phyloP scores from a whole-genome alignment of 2,797 vertebrate genomes.

The Philypnodon macrostomus region DNA sequence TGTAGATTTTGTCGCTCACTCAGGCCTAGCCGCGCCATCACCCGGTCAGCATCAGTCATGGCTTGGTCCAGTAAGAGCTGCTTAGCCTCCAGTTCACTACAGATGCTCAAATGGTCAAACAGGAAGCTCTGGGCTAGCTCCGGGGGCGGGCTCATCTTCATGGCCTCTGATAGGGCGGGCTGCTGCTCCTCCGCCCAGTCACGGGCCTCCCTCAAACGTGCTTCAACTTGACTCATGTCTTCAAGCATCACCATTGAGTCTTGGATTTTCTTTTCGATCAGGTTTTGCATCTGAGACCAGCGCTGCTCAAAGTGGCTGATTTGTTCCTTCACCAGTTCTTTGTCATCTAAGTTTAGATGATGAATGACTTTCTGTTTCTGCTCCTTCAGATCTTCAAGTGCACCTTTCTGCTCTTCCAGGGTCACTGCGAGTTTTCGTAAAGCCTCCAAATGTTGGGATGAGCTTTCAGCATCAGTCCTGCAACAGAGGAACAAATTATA shows the following conservation, averaged over 20 bases:
- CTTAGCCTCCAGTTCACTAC: slow-evolving; percentile 92
- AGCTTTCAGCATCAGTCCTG: slow-evolving; percentile 94
- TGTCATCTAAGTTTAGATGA: slow-evolving; percentile 90
- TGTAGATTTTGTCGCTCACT: slow-evolving; percentile 89
- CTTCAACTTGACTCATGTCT: slow-evolving; percentile 83
- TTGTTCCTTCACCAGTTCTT: slow-evolving; percentile 92
- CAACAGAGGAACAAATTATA: slow-evolving; percentile 2
- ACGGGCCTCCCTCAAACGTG: slow-evolving; percentile 85
- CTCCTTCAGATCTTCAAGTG: slow-evolving; percentile 89
- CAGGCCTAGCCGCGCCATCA: slow-evolving; percentile 87
- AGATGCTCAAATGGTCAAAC: slow-evolving; percentile 89
- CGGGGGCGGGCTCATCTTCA: slow-evolving; percentile 91
- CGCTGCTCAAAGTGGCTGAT: slow-evolving; percentile 90
- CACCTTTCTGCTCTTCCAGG: slow-evolving; percentile 83
- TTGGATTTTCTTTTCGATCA: slow-evolving; percentile 89
- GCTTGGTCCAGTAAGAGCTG: slow-evolving; percentile 85
- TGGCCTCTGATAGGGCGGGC: slow-evolving; percentile 84
- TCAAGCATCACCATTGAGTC: slow-evolving; percentile 86
- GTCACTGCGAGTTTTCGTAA: slow-evolving; percentile 82
- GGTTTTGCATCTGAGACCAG: slow-evolving; percentile 90
- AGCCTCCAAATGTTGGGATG: slow-evolving; percentile 86
- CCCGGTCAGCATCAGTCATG: slow-evolving; percentile 83
- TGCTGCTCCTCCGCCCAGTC: slow-evolving; percentile 94
- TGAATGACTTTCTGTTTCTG: slow-evolving; percentile 89
- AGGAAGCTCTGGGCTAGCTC: slow-evolving; percentile 91